Evolutionary conservation across 2,888 invertebrate genomes (phyloP).

Genomic region (Helleia helle): DNA sequence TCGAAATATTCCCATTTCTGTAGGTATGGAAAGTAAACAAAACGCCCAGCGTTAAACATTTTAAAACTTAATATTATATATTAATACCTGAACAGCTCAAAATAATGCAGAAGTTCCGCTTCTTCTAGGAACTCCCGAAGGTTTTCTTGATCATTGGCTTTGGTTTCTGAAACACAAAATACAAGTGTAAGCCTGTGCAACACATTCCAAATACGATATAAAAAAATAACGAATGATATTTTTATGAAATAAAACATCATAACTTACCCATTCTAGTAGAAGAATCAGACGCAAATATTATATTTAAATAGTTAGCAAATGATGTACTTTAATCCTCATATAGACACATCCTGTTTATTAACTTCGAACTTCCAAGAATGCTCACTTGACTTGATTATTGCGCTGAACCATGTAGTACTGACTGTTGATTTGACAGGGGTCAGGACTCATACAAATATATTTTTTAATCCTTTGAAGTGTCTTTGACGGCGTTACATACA

Average conservation of each 20-base stretch:
- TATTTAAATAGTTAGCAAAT: no score
- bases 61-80: no score
- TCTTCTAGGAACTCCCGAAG: conserved; percentile 89
- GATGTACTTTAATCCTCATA: not conserved
- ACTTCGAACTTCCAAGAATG: no score
- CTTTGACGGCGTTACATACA: no score
- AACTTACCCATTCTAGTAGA: conserved; percentile 32
- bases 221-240: not conserved
- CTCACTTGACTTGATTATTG: no score
- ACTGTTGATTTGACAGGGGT: no score
- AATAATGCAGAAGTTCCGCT: conserved; percentile 95
- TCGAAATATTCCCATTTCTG: no score
- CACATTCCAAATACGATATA: not conserved
- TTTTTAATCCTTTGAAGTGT: no score
- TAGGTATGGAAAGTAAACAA: no score
- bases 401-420: no score
- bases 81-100: conserved; percentile 37
- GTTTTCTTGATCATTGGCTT: conserved; percentile 42
- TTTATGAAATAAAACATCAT: not conserved
- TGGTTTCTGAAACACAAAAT: conserved; percentile 39
- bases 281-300: not conserved
- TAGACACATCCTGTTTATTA: not conserved
- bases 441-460: no score
- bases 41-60: no score
- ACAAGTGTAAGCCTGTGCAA: conserved; percentile 7